phyloP scores from a whole-genome alignment of 2,888 invertebrate genomes.

The Drosophila falleni region DNA sequence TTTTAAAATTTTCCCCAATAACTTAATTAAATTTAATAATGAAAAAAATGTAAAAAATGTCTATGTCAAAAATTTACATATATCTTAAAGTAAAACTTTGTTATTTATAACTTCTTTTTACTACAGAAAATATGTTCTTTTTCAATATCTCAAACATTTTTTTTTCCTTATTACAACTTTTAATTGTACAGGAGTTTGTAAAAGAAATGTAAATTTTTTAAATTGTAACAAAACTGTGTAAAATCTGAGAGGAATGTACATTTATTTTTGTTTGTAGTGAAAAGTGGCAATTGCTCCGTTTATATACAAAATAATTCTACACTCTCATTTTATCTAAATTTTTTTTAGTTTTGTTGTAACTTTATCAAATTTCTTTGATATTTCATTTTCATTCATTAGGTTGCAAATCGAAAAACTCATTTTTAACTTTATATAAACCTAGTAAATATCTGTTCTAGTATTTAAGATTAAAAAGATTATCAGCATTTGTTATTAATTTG shows the following conservation, averaged over 20 bases:
- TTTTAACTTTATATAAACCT: background rate
- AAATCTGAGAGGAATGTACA: background rate
- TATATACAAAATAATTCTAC: background rate
- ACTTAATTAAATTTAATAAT: background rate
- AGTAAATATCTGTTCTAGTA: constrained; percentile 11
- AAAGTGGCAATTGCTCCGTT: background rate
- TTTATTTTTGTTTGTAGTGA: background rate
- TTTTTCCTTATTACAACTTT: background rate
- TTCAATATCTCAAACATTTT: too few relatives aligned
- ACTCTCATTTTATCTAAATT: too few relatives aligned
- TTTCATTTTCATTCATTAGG: background rate
- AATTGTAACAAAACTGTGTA: background rate
- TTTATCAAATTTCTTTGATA: too few relatives aligned
- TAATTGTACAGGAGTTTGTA: background rate
- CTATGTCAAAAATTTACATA: too few relatives aligned
- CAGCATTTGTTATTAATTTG: constrained; percentile 7
- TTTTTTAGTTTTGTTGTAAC: too few relatives aligned
- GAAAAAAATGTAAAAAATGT: too few relatives aligned
- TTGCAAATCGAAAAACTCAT: background rate
- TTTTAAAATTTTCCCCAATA: background rate
- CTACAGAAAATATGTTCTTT: too few relatives aligned
- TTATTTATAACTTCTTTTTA: too few relatives aligned
- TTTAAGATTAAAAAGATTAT: constrained; percentile 1
- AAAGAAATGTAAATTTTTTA: background rate
- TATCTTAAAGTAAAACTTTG: too few relatives aligned